Evolutionary conservation across 1,140 invertebrate species (phyloP).

Genomic region (Alviniconcha marisindica): DNA sequence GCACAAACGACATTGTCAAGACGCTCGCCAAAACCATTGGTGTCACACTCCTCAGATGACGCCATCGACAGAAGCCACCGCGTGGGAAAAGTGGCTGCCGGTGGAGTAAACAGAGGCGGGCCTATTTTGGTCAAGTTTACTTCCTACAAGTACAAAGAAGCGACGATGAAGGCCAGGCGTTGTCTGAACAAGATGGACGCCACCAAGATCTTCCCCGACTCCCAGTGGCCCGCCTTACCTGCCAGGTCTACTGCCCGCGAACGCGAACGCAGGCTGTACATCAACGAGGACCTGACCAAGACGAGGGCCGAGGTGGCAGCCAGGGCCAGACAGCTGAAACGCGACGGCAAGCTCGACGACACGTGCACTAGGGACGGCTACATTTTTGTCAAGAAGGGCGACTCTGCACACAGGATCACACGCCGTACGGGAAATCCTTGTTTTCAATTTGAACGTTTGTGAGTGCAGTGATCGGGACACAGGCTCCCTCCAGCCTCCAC

Average conservation of each 20-base stretch:
- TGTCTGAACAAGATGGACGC: neutral
- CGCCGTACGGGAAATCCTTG: too few species aligned
- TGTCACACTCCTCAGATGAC: neutral
- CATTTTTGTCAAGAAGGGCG: slow-evolving; percentile 16
- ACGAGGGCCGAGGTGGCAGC: neutral
- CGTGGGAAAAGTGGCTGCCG: too few species aligned
- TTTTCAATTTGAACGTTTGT: too few species aligned
- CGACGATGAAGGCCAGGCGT: neutral
- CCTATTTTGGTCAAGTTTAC: neutral
- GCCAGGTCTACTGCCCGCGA: neutral
- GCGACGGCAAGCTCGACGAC: neutral
- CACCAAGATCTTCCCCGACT: neutral
- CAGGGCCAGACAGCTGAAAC: neutral
- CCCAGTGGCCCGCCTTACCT: neutral
- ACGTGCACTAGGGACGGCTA: neutral
- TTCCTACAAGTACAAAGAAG: neutral
- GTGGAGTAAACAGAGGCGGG: neutral
- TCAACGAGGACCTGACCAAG: slow-evolving; percentile 20
- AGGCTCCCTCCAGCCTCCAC: too few species aligned
- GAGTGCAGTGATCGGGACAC: too few species aligned
- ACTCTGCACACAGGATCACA: too few species aligned
- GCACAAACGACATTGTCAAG: neutral
- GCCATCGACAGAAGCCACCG: neutral
- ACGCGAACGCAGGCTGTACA: neutral
- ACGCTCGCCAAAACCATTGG: neutral